These are phyloP conservation scores for Lasaia peninsularis DNA, from an alignment of 1,140 invertebrate genomes.

Conservation along the genomic window DNA sequence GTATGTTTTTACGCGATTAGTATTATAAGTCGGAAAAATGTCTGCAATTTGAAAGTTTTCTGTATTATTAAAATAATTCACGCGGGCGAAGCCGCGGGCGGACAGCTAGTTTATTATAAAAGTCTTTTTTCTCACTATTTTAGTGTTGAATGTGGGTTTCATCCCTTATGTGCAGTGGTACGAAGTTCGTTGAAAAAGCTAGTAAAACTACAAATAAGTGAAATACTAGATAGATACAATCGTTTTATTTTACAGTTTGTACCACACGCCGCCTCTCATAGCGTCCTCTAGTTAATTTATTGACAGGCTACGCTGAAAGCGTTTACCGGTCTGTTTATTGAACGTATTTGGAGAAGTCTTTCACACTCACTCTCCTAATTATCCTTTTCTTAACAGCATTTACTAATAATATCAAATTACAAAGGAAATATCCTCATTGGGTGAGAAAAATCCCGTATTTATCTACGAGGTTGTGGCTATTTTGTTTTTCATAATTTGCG, in stretches of 20 bases:
- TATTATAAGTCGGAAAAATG: too few relatives aligned
- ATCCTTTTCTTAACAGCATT: conserved; percentile 7
- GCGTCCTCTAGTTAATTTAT: conserved; percentile 30
- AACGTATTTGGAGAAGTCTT: conserved; percentile 23
- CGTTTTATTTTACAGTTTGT: conserved; percentile 9
- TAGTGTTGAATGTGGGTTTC: too few relatives aligned
- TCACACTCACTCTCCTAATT: not conserved
- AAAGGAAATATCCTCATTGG: not conserved
- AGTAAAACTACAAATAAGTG: not conserved
- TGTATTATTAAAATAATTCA: too few relatives aligned
- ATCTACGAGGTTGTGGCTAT: not conserved
- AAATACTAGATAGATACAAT: not conserved
- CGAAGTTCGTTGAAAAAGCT: too few relatives aligned
- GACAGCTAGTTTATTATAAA: too few relatives aligned
- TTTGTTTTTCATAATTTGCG: not conserved
- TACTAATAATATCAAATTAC: conserved; percentile 9
- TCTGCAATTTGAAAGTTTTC: too few relatives aligned
- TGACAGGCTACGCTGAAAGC: conserved; percentile 30
- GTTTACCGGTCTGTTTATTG: conserved; percentile 35
- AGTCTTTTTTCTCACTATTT: too few relatives aligned
- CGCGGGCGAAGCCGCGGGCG: too few relatives aligned
- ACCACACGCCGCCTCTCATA: conserved; percentile 9
- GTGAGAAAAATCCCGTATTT: not conserved
- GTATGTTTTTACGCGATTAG: too few relatives aligned
- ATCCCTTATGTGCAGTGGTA: too few relatives aligned